A percentile compares a stretch with the other conserved stretches of the same genome.
Conservation (phyloP, 2,113 vertebrate genomes). For the Spea bombifrons region DNA sequence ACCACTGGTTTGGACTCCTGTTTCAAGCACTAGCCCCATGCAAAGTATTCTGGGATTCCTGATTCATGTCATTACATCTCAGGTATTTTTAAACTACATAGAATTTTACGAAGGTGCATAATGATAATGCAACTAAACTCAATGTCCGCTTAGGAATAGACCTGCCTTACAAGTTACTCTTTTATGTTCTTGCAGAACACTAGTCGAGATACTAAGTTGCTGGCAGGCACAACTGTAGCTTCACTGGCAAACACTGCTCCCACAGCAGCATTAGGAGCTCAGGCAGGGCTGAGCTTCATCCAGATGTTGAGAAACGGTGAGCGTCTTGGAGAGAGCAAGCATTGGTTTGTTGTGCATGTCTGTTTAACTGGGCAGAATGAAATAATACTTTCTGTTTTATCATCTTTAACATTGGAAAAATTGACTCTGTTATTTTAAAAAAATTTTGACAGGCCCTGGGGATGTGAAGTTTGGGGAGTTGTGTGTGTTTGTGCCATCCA, state of each 20-base stretch:
- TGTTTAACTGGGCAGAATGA: no score
- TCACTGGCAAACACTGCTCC: constrained; percentile 76
- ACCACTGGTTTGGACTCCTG: constrained; percentile 64
- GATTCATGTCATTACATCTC: constrained; percentile 64
- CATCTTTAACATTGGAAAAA: no score
- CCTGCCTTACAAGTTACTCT: neutral
- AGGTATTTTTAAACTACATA: constrained; percentile 59
- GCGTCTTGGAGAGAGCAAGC: neutral
- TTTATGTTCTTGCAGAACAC: constrained; percentile 57
- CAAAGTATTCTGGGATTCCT: constrained; percentile 71
- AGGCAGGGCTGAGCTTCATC: constrained; percentile 65
- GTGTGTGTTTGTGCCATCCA: constrained; percentile 50
- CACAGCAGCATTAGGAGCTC: constrained; percentile 54
- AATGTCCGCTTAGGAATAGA: neutral
- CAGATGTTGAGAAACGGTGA: constrained; percentile 59
- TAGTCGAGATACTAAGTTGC: constrained; percentile 73
- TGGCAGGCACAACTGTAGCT: constrained; percentile 76
- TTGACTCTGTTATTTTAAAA: no score
- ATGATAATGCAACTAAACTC: neutral
- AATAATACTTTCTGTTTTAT: no score
- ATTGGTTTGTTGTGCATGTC: no score
- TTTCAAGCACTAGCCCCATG: constrained; percentile 42
- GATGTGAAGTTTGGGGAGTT: constrained; percentile 69
- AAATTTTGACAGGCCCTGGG: constrained; percentile 54
- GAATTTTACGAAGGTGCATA: neutral